phyloP scores from a whole-genome alignment of 1,140 invertebrate genomes.

The Papilio polytes region DNA sequence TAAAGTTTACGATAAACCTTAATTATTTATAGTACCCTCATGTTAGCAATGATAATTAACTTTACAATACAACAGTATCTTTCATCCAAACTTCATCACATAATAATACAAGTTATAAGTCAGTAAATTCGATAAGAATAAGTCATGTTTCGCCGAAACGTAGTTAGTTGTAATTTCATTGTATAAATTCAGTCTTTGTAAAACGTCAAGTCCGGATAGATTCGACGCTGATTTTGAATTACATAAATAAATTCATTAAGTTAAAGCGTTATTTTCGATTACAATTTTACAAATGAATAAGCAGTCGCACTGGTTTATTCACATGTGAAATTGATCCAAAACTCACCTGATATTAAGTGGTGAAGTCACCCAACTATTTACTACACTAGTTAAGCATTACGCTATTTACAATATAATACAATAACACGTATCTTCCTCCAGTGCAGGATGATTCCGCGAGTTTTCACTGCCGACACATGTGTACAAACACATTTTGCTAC shows the following conservation, averaged over 20 bases:
- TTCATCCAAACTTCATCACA: neutral
- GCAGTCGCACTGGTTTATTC: no score
- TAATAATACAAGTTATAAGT: neutral
- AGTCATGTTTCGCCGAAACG: constrained; percentile 6
- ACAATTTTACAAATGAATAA: neutral
- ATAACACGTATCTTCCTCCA: neutral
- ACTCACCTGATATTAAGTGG: neutral
- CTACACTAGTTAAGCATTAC: neutral
- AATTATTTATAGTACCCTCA: neutral
- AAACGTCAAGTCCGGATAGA: neutral
- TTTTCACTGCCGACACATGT: no score
- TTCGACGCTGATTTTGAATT: constrained; percentile 1
- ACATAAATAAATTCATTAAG: constrained; percentile 9
- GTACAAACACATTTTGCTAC: no score
- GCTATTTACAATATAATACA: neutral
- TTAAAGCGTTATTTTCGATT: neutral
- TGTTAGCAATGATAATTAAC: neutral
- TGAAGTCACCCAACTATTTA: neutral
- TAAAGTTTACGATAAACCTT: neutral
- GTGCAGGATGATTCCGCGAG: neutral
- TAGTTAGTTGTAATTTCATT: constrained; percentile 20
- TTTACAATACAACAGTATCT: neutral
- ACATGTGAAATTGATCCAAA: no score
- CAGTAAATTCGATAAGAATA: constrained; percentile 20
- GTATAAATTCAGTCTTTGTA: constrained; percentile 21